phyloP scores from a whole-genome alignment of 1,140 invertebrate species.

The Plutomurus gul region DNA sequence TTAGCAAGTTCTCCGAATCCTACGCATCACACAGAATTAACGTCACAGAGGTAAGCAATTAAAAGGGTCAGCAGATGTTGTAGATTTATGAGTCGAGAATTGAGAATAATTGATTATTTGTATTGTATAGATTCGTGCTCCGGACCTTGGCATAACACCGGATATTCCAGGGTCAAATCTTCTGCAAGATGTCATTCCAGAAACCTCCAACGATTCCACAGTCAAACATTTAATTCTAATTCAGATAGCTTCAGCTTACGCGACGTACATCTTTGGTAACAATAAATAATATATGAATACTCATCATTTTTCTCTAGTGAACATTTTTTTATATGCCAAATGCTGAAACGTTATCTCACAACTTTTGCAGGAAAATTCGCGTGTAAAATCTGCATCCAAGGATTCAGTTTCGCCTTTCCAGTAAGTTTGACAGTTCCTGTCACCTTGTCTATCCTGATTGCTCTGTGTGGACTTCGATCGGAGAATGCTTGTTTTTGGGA shows the following conservation, averaged over 20 bases:
- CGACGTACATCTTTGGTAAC: constrained; percentile 84
- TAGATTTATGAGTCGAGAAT: not conserved
- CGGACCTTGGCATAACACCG: not conserved
- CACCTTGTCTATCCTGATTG: constrained; percentile 82
- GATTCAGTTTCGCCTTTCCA: constrained; percentile 94
- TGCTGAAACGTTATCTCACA: constrained; percentile 32
- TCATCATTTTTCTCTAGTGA: not conserved
- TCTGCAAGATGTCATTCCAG: constrained; percentile 51
- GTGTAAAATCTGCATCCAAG: constrained; percentile 94
- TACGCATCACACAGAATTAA: constrained; percentile 79
- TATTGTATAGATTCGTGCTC: not conserved
- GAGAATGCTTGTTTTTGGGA: constrained; percentile 87
- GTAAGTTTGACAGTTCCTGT: constrained; percentile 90
- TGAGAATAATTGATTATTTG: not conserved
- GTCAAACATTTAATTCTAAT: constrained; percentile 73
- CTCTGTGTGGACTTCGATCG: constrained; percentile 82
- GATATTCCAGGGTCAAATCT: constrained; percentile 51
- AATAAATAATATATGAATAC: not conserved
- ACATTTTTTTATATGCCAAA: not conserved
- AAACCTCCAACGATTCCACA: constrained; percentile 37
- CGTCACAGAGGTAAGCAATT: constrained; percentile 68
- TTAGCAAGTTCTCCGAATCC: constrained; percentile 72
- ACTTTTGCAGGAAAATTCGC: constrained; percentile 77
- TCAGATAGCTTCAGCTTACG: constrained; percentile 79
- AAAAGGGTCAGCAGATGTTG: not conserved